Conservation (phyloP, 2,797 vertebrate species). For the Pseudochaenichthys georgianus region DNA sequence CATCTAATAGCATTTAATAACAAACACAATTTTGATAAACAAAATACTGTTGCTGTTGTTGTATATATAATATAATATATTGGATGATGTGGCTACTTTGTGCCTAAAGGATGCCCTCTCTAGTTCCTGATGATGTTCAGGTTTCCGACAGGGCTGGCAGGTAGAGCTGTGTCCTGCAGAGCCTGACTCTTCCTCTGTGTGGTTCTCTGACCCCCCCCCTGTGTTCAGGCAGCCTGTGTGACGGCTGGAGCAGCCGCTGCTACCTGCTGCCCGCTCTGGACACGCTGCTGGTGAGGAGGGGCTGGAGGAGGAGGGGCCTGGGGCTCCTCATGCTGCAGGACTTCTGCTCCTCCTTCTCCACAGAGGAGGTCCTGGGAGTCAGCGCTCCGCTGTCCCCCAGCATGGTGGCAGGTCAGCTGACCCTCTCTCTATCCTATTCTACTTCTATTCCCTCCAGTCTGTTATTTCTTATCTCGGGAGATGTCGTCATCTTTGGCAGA, state of each 20-base stretch:
- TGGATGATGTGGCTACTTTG: no score
- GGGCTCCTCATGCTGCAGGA: slow-evolving; percentile 90
- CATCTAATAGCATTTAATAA: no score
- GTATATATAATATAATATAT: no score
- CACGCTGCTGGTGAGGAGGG: slow-evolving; percentile 88
- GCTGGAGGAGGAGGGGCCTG: slow-evolving; percentile 86
- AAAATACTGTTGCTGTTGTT: no score
- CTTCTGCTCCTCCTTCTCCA: slow-evolving; percentile 87
- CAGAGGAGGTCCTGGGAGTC: slow-evolving; percentile 89
- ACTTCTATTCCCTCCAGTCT: neutral
- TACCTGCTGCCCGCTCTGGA: slow-evolving; percentile 92
- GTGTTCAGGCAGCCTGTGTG: slow-evolving; percentile 88
- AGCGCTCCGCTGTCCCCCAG: slow-evolving; percentile 89
- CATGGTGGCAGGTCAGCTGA: slow-evolving; percentile 89
- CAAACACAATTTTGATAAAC: no score
- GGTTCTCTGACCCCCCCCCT: neutral
- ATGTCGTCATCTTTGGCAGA: neutral
- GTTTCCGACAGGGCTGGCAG: no score
- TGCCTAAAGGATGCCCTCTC: no score
- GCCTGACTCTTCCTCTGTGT: no score
- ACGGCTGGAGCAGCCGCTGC: slow-evolving; percentile 75
- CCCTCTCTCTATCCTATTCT: neutral
- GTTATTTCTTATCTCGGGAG: neutral
- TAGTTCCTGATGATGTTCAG: no score
- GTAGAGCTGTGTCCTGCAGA: no score